Evolutionary conservation across 1,140 invertebrate species (phyloP).

Genomic region (Solen grandis): DNA sequence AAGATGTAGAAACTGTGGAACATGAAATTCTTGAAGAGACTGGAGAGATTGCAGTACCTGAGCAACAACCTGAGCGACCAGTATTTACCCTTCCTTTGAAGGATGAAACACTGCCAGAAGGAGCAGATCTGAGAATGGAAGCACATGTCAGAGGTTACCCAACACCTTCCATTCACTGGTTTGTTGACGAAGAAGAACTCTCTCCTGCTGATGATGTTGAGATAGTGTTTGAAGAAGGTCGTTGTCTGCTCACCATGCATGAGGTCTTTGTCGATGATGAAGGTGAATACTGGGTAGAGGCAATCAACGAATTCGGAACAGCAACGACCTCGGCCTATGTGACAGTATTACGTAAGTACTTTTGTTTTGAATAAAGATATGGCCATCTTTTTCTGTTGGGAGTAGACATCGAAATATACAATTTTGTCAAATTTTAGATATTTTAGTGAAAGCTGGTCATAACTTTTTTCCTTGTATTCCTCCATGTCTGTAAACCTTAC

Average conservation of each 20-base stretch:
- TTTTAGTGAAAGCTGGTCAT: no score
- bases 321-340: constrained; percentile 75
- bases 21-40: constrained; percentile 53
- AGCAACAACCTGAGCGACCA: constrained; percentile 68
- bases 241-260: constrained; percentile 71
- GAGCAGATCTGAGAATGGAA: constrained; percentile 68
- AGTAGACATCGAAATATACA: no score
- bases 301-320: constrained; percentile 75
- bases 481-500: no score
- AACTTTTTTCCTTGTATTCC: no score
- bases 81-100: constrained; percentile 73
- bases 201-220: constrained; percentile 72
- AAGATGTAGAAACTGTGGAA: constrained; percentile 50
- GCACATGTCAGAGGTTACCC: constrained; percentile 73
- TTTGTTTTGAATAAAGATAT: no score
- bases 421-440: no score
- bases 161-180: constrained; percentile 74
- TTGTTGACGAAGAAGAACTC: constrained; percentile 75
- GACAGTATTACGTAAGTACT: constrained; percentile 76
- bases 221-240: constrained; percentile 69
- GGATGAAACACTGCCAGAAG: constrained; percentile 76
- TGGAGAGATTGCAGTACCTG: constrained; percentile 43
- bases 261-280: constrained; percentile 78
- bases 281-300: constrained; percentile 78
- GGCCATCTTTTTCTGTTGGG: no score